Evolutionary conservation across 2,113 vertebrate genomes (phyloP).

Genomic region (Bathybates hornii): DNA sequence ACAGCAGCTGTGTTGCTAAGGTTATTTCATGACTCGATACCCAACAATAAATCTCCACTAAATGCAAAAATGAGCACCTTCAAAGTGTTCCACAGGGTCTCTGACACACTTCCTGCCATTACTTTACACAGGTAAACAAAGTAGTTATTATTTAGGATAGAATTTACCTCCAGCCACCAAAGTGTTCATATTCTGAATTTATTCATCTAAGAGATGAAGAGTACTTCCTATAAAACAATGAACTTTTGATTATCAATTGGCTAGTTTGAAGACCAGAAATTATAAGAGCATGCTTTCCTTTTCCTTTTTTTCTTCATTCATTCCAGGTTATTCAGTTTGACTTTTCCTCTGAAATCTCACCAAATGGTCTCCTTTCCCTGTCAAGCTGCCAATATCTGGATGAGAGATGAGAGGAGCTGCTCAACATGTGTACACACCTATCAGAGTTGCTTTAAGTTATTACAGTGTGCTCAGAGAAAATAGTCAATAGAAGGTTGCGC

Average conservation of each 20-base stretch:
- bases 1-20: constrained; percentile 40
- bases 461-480: background rate
- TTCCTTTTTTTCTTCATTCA: background rate
- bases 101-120: background rate
- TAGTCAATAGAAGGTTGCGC: background rate
- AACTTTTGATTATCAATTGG: background rate
- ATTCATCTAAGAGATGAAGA: background rate
- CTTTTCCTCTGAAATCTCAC: background rate
- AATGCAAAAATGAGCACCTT: constrained; percentile 33
- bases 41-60: constrained; percentile 39
- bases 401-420: background rate
- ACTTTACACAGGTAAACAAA: background rate
- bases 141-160: background rate
- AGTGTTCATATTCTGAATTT: background rate
- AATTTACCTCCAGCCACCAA: background rate
- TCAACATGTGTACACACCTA: background rate
- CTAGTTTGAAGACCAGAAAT: background rate
- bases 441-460: background rate
- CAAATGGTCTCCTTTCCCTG: background rate
- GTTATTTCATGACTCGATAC: constrained; percentile 56
- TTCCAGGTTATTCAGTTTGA: background rate
- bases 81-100: background rate
- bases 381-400: background rate
- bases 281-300: background rate
- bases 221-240: background rate